Evolutionary conservation across 2,888 invertebrate species (phyloP).

Genomic region (Steinernema scapterisci): DNA sequence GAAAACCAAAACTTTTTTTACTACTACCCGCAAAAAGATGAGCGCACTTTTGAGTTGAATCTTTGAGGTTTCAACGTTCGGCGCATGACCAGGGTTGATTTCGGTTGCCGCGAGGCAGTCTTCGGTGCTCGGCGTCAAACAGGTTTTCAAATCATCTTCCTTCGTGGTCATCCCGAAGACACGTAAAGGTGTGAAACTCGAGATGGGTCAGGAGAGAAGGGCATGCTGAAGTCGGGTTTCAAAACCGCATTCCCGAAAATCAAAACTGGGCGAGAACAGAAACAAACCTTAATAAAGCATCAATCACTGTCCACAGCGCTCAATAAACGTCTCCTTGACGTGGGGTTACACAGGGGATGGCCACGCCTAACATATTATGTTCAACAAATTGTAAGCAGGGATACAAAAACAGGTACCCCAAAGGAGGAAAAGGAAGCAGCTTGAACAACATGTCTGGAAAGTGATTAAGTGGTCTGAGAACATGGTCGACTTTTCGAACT

Average conservation of each 20-base stretch:
- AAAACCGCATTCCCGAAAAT: not conserved
- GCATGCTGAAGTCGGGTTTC: not conserved
- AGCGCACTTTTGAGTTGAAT: not conserved
- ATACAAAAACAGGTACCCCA: no score
- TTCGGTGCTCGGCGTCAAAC: not conserved
- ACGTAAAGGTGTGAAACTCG: not conserved
- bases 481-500: no score
- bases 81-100: not conserved
- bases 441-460: no score
- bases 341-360: not conserved
- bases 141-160: not conserved
- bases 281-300: conserved; percentile 2
- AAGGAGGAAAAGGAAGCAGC: no score
- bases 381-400: not conserved
- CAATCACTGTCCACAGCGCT: not conserved
- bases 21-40: not conserved
- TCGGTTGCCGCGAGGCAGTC: no score
- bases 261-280: not conserved
- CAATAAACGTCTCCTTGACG: not conserved
- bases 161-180: conserved; percentile 10
- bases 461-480: no score
- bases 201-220: not conserved
- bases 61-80: not conserved
- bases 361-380: conserved; percentile 5
- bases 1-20: not conserved